Evolutionary conservation across 2,888 invertebrate species (phyloP).

Genomic region (Perizoma flavofasciatum): DNA sequence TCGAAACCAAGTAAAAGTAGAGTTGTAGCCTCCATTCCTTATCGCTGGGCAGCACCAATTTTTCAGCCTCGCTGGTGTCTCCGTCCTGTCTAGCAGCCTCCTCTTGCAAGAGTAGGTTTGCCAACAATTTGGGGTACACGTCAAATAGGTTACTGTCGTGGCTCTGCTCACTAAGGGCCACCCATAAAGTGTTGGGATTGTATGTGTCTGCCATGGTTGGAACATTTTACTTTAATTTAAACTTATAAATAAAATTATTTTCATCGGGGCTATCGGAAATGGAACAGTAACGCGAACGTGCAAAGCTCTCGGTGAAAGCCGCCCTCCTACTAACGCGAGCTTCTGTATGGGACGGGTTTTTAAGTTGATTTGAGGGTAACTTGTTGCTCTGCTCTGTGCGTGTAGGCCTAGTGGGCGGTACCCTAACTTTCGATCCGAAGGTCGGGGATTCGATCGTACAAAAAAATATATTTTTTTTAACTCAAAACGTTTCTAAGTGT

Average conservation of each 20-base stretch:
- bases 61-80: conserved; percentile 77
- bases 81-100: conserved; percentile 71
- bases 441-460: no score
- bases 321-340: conserved; percentile 55
- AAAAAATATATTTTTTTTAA: no score
- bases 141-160: conserved; percentile 85
- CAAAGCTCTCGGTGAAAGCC: conserved; percentile 51
- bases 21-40: conserved; percentile 87
- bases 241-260: not conserved
- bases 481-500: no score
- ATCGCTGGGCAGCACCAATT: conserved; percentile 87
- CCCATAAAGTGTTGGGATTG: conserved; percentile 77
- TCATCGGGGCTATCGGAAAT: not conserved
- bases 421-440: no score
- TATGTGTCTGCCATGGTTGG: conserved; percentile 62
- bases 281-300: not conserved
- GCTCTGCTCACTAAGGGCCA: conserved; percentile 81
- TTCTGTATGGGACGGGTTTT: conserved; percentile 20
- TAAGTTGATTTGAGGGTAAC: conserved; percentile 25
- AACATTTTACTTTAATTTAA: conserved; percentile 44
- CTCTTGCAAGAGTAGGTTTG: conserved; percentile 82
- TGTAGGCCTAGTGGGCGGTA: no score
- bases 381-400: conserved; percentile 30
- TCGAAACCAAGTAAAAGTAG: conserved; percentile 86
- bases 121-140: conserved; percentile 86